Conservation (phyloP, 2,797 vertebrate species). For the Acrossocheilus fasciatus region DNA sequence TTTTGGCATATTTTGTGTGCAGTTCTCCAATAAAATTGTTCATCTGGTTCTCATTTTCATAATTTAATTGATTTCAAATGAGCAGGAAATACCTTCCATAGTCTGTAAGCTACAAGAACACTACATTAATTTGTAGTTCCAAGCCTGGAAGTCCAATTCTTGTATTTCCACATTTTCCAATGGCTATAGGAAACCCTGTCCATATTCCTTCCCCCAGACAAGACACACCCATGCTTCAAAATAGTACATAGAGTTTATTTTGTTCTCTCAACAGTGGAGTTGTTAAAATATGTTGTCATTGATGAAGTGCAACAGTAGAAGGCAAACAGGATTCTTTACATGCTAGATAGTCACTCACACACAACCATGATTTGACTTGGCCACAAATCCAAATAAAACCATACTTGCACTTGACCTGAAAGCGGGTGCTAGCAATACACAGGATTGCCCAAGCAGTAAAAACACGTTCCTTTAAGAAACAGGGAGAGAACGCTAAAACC, state of each 20-base stretch:
- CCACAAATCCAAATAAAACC: constrained; percentile 78
- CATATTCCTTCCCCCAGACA: not conserved
- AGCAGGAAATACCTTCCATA: not conserved
- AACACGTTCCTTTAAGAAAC: constrained; percentile 94
- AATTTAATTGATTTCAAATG: not conserved
- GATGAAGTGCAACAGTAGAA: constrained; percentile 82
- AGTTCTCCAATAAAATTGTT: not conserved
- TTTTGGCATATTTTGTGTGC: not conserved
- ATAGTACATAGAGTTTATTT: constrained; percentile 85
- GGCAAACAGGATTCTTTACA: constrained; percentile 77
- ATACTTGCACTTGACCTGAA: constrained; percentile 80
- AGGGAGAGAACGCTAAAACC: constrained; percentile 83
- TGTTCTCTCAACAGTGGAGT: constrained; percentile 82
- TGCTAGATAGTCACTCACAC: constrained; percentile 76
- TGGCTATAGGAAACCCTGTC: not conserved
- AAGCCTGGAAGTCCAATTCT: not conserved
- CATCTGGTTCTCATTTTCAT: not conserved
- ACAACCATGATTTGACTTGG: constrained; percentile 72
- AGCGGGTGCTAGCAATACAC: constrained; percentile 88
- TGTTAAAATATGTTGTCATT: constrained; percentile 71
- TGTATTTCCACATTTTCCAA: not conserved
- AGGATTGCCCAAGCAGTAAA: constrained; percentile 90
- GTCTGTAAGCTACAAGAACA: not conserved
- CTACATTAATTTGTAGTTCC: not conserved
- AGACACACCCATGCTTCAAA: constrained; percentile 69